Conservation (phyloP, 2,888 invertebrate genomes). For the Nymphalis polychloros region DNA sequence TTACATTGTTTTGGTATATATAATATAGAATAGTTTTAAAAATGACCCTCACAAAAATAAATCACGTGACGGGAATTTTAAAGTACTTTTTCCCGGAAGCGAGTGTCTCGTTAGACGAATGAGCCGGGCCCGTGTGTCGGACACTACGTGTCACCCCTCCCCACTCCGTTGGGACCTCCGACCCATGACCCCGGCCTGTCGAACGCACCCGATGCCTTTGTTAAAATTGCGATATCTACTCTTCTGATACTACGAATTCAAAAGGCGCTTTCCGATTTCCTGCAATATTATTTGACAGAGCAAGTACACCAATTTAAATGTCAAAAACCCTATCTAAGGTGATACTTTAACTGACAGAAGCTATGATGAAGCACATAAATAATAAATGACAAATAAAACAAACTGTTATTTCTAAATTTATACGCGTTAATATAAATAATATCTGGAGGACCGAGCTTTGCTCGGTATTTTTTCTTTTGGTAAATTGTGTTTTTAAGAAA, state of each 20-base stretch:
- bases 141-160: slow-evolving; percentile 52
- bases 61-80: slow-evolving; percentile 50
- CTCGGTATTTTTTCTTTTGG: too few species aligned
- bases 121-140: slow-evolving; percentile 60
- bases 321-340: not conserved
- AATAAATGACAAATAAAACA: too few species aligned
- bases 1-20: not conserved
- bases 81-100: slow-evolving; percentile 51
- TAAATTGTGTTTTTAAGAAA: too few species aligned
- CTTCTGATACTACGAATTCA: slow-evolving; percentile 45
- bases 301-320: slow-evolving; percentile 2
- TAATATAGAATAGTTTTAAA: slow-evolving; percentile 18
- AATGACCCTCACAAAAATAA: slow-evolving; percentile 32
- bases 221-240: slow-evolving; percentile 61
- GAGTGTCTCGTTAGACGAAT: slow-evolving; percentile 65
- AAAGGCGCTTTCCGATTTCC: slow-evolving; percentile 43
- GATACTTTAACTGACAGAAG: not conserved
- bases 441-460: too few species aligned
- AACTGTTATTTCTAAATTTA: too few species aligned
- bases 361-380: not conserved
- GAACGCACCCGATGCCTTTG: slow-evolving; percentile 73
- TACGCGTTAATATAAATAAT: too few species aligned
- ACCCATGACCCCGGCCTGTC: slow-evolving; percentile 60
- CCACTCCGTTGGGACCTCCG: slow-evolving; percentile 46
- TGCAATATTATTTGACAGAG: slow-evolving; percentile 12